Conservation (phyloP, 1,140 invertebrate species). For the Trialeurodes vaporariorum region DNA sequence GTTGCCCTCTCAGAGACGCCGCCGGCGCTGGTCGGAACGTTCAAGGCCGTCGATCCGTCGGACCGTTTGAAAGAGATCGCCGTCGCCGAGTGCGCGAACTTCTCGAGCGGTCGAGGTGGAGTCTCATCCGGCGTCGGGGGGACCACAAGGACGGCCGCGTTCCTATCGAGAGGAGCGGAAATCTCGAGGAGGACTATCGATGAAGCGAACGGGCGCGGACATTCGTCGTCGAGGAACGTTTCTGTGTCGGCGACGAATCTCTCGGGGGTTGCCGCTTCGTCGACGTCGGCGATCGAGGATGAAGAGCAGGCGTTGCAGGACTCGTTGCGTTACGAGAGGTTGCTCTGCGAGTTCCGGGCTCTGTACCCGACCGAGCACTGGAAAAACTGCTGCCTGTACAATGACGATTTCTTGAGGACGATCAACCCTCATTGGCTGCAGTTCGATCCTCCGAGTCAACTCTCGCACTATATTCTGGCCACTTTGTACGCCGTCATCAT, state of each 20-base stretch:
- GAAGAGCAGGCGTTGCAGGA: background rate
- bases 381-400: background rate
- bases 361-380: background rate
- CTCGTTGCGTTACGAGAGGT: too few relatives aligned
- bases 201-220: too few relatives aligned
- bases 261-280: too few relatives aligned
- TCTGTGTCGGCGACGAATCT: background rate
- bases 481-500: background rate
- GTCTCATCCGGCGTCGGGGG: background rate
- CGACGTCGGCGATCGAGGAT: too few relatives aligned
- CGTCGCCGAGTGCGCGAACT: background rate
- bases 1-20: too few relatives aligned
- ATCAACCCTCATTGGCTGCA: background rate
- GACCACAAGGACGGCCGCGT: background rate
- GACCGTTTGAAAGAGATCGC: background rate
- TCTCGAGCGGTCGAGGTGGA: background rate
- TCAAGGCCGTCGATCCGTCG: too few relatives aligned
- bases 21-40: too few relatives aligned
- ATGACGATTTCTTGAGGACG: background rate
- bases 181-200: too few relatives aligned
- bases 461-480: background rate
- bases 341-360: background rate
- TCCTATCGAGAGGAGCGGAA: too few relatives aligned
- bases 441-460: background rate
- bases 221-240: background rate